Base-by-base conservation (phyloP, 2,888 invertebrate species). In the Branchipolynoe longqiensis region DNA sequence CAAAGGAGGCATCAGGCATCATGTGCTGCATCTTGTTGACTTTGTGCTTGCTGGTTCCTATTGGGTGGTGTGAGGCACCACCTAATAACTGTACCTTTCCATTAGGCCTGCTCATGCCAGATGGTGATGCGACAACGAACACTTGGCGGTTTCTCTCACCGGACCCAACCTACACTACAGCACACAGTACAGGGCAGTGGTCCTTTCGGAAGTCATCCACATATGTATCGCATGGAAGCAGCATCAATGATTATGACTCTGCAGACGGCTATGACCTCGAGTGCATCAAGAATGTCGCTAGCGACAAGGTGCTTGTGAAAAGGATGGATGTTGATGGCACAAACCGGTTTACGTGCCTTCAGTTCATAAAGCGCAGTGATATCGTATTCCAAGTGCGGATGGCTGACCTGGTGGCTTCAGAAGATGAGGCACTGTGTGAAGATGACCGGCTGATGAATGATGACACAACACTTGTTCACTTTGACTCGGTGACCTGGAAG, bases 101-200 rank as follows among this genome's bases (percentile, higher is more conserved):
- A n/a, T n/a, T n/a, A n/a, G n/a, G n/a, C n/a, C n/a, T n/a, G n/a
- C n/a, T n/a, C n/a, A n/a, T n/a, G n/a, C n/a, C n/a, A n/a, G n/a
- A n/a, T n/a, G n/a, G n/a, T n/a, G n/a, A n/a, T n/a, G n/a, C n/a
- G n/a, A n/a, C n/a, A n/a, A n/a, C n/a, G n/a, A n/a, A 78, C 78
- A 48, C 78, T 0, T 78, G 78, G 78, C 1, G 78, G 28, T 78
- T 78, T n/a, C 48, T 78, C 6, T 78, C 78, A 0, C 78, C 78
- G 0, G 78, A 78, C 48, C 48, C 48, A 2, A 41, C 78, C 41
- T 78, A 48, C 31, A 28, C 0, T 6, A 25, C 22, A 25, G 28
- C 25, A 0, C 78, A 78, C 33, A 48, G 28, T 25, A 78, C 78
- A n/a, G 78, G 78, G 0, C 78, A 78, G 54, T 78, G 78, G 78